Base-by-base conservation (phyloP, 2,797 vertebrate genomes). In the Apogon talboti region DNA sequence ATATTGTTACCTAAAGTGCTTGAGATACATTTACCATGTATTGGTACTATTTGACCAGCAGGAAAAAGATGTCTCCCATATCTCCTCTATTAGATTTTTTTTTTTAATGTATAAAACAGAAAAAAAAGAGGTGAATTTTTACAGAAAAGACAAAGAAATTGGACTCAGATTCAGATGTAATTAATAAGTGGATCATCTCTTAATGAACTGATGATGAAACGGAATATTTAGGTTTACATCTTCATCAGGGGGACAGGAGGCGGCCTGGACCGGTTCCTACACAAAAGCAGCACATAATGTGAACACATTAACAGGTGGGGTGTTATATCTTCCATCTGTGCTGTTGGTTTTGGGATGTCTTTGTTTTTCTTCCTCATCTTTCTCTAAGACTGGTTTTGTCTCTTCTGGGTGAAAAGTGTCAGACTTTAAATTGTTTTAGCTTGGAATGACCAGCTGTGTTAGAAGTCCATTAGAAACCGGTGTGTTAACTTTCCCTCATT, bases 271-370 rank as follows among this genome's bases (percentile, higher is more conserved):
- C 1, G 21, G 9, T 35, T 35, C 33, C 33, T 35, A 35, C 9
- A 35, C 33, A 35, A 35, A 10, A 35, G 33, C 33, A 35, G 33
- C 33, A 35, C 33, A 35, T 35, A 35, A 7, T 35, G 33, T 35
- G 3, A 35, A 35, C 33, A 35, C 33, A 35, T 35, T 35, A 46
- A 30, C 66, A 43, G 28, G 44, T 41, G 66, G 2, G 28, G 14
- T n/a, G 19, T 24, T 37, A 4, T 21, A 19, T 4, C 48, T 28
- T 60, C 69, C 54, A 59, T 65, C 54, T 64, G 60, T 21, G 46
- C 60, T 42, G 54, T 72, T 49, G 59, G 49, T 49, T 47, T 11
- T 18, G 24, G 24, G 42, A 51, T 52, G 3, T 45, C 7, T 35
- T 35, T 35, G 33, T 35, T 35, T 8, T 35, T 10, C 46, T 49